Evolutionary conservation across 2,888 invertebrate genomes (phyloP).

Genomic region (Erebia epiphron): DNA sequence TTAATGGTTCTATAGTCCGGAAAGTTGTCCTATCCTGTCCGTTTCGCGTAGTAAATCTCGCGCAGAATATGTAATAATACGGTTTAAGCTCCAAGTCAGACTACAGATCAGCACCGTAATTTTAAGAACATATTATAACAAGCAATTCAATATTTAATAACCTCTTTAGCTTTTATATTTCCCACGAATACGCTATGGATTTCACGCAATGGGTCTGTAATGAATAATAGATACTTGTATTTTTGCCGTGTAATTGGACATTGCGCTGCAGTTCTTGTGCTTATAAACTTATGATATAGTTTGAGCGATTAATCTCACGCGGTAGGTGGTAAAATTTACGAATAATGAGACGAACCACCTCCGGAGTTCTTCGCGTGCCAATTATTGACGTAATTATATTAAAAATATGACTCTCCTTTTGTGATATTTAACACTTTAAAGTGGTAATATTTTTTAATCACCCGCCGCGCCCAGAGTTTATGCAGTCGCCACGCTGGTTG

Average conservation of each 20-base stretch:
- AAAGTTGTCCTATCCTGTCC: too few species aligned
- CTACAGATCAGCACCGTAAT: not conserved
- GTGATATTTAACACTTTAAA: constrained; percentile 73
- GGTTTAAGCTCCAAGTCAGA: not conserved
- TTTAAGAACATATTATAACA: not conserved
- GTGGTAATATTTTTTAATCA: constrained; percentile 73
- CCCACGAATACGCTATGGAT: constrained; percentile 26
- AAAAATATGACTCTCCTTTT: constrained; percentile 76
- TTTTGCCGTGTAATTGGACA: constrained; percentile 77
- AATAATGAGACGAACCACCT: constrained; percentile 73
- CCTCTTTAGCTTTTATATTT: constrained; percentile 32
- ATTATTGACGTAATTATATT: constrained; percentile 82
- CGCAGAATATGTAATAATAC: too few species aligned
- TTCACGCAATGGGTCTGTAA: constrained; percentile 22
- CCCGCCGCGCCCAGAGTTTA: constrained; percentile 57
- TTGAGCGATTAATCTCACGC: constrained; percentile 79
- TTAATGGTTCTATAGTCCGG: too few species aligned
- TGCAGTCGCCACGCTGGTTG: constrained; percentile 54
- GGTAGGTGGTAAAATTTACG: constrained; percentile 78
- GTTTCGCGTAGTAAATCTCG: too few species aligned
- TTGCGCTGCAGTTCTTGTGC: constrained; percentile 54
- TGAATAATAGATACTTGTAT: constrained; percentile 75
- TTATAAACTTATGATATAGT: constrained; percentile 78
- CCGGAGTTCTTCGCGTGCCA: constrained; percentile 73
- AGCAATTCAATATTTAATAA: constrained; percentile 10